Percentiles rank a stretch among this genome's conserved stretches.
phyloP scores from a whole-genome alignment of 2,113 vertebrate species.

The Tragelaphus buxtoni region DNA sequence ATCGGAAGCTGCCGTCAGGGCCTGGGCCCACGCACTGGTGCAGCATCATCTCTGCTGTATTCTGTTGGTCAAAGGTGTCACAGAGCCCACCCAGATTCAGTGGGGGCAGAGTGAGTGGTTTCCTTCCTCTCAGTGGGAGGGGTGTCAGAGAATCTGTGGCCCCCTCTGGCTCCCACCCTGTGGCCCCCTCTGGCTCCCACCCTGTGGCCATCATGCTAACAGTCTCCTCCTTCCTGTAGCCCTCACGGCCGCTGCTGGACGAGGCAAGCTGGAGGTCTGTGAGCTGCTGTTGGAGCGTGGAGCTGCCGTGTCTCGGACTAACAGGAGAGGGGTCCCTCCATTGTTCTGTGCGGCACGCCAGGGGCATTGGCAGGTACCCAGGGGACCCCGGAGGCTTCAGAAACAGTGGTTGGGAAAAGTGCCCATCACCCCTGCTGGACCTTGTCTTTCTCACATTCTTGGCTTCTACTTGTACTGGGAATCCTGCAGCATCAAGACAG shows the following conservation, averaged over 20 bases:
- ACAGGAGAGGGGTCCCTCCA: constrained; percentile 88
- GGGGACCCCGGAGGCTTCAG: background rate
- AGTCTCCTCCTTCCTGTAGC: constrained; percentile 73
- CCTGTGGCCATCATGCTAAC: background rate
- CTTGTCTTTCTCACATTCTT: background rate
- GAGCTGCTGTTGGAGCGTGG: constrained; percentile 85
- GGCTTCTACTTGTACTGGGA: background rate
- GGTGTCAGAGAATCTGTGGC: background rate
- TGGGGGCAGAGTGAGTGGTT: rapidly evolving
- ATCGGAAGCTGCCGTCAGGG: rapidly evolving
- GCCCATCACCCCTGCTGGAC: background rate
- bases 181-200: no score
- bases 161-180: rapidly evolving
- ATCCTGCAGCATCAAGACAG: background rate
- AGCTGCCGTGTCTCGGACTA: constrained; percentile 86
- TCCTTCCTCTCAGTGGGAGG: background rate
- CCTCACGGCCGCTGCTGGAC: constrained; percentile 92
- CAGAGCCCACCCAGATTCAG: background rate
- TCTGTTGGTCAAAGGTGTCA: rapidly evolving
- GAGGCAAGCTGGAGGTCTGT: constrained; percentile 94
- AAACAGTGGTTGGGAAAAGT: background rate
- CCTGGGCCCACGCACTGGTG: background rate
- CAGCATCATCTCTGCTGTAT: background rate
- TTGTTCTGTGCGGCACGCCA: constrained; percentile 94
- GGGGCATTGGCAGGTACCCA: constrained; percentile 94